Percentiles rank a stretch among this genome's conserved stretches.
Conservation (phyloP, 2,113 vertebrate species). For the Cebidichthys violaceus region DNA sequence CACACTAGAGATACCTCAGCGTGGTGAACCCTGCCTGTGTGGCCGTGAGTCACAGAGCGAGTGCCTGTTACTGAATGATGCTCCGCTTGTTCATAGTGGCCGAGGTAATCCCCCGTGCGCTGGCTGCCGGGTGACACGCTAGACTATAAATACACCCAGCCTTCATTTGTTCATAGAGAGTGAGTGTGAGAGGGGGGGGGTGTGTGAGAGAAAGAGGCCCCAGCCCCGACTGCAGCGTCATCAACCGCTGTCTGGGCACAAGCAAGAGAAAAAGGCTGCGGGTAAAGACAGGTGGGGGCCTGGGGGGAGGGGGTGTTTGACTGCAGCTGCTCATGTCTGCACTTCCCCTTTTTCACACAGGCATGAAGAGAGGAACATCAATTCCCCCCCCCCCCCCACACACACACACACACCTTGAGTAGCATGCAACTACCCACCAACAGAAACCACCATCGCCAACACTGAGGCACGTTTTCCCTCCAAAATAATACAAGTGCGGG, state of each 20-base stretch:
- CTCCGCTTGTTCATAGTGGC: slow-evolving; percentile 68
- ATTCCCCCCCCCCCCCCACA: slow-evolving; percentile 5
- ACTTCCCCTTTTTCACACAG: slow-evolving; percentile 46
- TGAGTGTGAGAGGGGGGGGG: background rate
- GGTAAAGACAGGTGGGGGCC: slow-evolving; percentile 39
- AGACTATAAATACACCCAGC: slow-evolving; percentile 81
- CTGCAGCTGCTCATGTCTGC: slow-evolving; percentile 64
- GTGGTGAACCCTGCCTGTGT: slow-evolving; percentile 60
- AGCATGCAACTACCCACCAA: background rate
- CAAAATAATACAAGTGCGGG: slow-evolving; percentile 10
- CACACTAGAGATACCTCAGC: slow-evolving; percentile 51
- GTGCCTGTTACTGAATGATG: slow-evolving; percentile 74
- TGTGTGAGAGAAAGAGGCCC: slow-evolving; percentile 30
- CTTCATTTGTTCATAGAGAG: slow-evolving; percentile 64
- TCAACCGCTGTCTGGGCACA: slow-evolving; percentile 72
- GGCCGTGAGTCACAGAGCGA: slow-evolving; percentile 72
- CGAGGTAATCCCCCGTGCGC: slow-evolving; percentile 80
- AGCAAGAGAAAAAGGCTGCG: slow-evolving; percentile 34
- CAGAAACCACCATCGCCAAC: slow-evolving; percentile 14
- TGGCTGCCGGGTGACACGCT: slow-evolving; percentile 74
- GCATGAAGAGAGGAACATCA: slow-evolving; percentile 23
- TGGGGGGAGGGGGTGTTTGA: background rate
- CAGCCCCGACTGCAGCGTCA: slow-evolving; percentile 65
- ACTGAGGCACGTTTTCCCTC: background rate
- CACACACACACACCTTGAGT: background rate